Evolutionary conservation across 2,797 vertebrate genomes (phyloP).

Genomic region (Diplodus puntazzo): DNA sequence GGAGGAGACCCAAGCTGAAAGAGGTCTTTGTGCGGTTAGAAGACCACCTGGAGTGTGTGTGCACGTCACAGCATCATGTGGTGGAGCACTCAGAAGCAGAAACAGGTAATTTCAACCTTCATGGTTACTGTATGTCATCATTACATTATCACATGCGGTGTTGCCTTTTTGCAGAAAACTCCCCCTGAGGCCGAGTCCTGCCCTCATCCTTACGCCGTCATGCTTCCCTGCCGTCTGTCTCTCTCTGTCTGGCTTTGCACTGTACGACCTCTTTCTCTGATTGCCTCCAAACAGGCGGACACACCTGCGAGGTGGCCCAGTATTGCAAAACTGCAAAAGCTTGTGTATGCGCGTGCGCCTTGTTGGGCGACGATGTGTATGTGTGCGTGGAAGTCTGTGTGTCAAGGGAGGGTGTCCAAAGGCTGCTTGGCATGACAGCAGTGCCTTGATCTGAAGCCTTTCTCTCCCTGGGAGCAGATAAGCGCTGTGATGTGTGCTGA

Average conservation of each 20-base stretch:
- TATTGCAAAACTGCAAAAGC: slow-evolving; percentile 64
- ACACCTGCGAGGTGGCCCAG: slow-evolving; percentile 55
- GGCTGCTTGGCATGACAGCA: slow-evolving; percentile 75
- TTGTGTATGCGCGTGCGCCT: slow-evolving; percentile 50
- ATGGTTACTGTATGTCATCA: background rate
- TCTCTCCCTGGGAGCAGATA: slow-evolving; percentile 73
- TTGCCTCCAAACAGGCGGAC: slow-evolving; percentile 49
- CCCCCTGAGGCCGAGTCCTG: slow-evolving; percentile 6
- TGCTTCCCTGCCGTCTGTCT: slow-evolving; percentile 34
- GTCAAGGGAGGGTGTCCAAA: slow-evolving; percentile 75
- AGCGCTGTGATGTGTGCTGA: slow-evolving; percentile 79
- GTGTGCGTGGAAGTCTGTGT: slow-evolving; percentile 52
- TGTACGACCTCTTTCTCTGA: slow-evolving; percentile 57
- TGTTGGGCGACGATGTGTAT: slow-evolving; percentile 16
- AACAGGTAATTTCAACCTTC: slow-evolving; percentile 84
- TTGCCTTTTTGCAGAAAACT: slow-evolving; percentile 14
- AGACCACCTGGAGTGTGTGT: slow-evolving; percentile 97
- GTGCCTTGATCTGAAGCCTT: slow-evolving; percentile 79
- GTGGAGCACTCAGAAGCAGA: slow-evolving; percentile 94
- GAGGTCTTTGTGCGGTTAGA: slow-evolving; percentile 98
- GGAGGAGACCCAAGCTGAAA: slow-evolving; percentile 96
- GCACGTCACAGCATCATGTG: slow-evolving; percentile 89
- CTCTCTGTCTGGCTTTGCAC: slow-evolving; percentile 66
- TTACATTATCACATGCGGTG: background rate
- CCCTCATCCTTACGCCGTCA: slow-evolving; percentile 8